These are phyloP conservation scores for Ictalurus furcatus DNA, from an alignment of 2,113 vertebrate species.

Conservation along the genomic window DNA sequence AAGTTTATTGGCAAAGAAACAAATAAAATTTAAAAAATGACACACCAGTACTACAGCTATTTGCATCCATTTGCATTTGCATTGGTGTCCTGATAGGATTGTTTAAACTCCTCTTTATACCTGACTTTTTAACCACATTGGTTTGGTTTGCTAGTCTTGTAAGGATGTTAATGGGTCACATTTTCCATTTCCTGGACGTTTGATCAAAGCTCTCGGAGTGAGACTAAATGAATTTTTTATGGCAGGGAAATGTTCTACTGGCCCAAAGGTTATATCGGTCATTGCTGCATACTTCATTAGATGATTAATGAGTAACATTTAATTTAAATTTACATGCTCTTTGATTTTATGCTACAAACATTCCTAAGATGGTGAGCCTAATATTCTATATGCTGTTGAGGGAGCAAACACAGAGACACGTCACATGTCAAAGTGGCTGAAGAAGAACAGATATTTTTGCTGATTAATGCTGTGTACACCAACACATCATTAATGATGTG, in stretches of 20 bases:
- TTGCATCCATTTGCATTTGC: not conserved
- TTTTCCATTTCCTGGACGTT: not conserved
- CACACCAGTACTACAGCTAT: not conserved
- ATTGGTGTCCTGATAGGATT: not conserved
- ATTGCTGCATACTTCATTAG: not conserved
- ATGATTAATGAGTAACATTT: slow-evolving; percentile 8
- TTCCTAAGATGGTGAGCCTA: not conserved
- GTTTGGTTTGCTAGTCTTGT: not conserved
- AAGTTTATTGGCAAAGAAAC: not conserved
- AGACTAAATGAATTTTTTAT: not conserved
- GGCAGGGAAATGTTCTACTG: not conserved
- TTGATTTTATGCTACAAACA: not conserved
- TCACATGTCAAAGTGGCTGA: not conserved
- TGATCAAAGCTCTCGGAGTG: not conserved
- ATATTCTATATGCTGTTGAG: not conserved
- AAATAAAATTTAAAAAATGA: not conserved
- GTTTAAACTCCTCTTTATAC: not conserved
- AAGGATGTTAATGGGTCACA: not conserved
- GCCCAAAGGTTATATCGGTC: not conserved
- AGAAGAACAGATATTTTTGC: not conserved
- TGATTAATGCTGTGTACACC: too few relatives aligned
- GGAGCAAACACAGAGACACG: not conserved
- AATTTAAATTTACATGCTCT: not conserved
- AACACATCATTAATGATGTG: not conserved
- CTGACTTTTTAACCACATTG: not conserved